Evolutionary conservation across 1,140 invertebrate species (phyloP), one percentile per base, ranked within the genome.

Genomic region (Acromyrmex echinatior): DNA sequence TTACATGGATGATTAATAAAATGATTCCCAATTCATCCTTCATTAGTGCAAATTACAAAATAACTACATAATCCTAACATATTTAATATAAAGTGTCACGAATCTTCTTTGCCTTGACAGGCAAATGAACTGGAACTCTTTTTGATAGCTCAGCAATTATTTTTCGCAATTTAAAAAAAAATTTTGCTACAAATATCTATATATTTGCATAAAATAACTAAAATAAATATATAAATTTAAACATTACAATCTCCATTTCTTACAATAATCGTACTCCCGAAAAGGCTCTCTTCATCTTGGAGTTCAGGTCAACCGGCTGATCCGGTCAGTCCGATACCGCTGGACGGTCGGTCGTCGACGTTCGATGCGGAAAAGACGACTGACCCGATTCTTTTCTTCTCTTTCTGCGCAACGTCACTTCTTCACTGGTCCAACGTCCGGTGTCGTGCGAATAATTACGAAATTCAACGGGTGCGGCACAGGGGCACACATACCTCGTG

Each of bases 1-100:
- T 35, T 60, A 74, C 14, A 60, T 25, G 0, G 6, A 21, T 39
- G 12, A 10, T 10, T 39, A 39, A 14, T 35, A 16, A 21, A 76
- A 76, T 76, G 60, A 58, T 39, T 12, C n/a, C 10, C n/a, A 74
- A 35, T 56, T 56, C 6, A 74, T 39, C 31, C 10, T 3, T 56
- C 28, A 25, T 73, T 14, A 12, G 14, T 35, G n/a, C 35, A 14
- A 35, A 35, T 21, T 74, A 60, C 3, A 58, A 60, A 14, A 31
- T 73, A 60, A 77, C 39, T 45, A 10, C 14, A 51, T 4, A 51
- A 51, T 0, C 3, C 12, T 2, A 25, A 39, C 6, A 18, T 18
- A 77, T 77, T 77, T 77, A 60, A 60, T 39, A n/a, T 39, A 77
- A 77, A 77, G 21, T 62, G n/a, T 76, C 53, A 16, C n/a, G 31